Percentiles rank a stretch among this genome's conserved stretches.
phyloP scores from a whole-genome alignment of 2,888 invertebrate genomes.

The Keiferia lycopersicella region DNA sequence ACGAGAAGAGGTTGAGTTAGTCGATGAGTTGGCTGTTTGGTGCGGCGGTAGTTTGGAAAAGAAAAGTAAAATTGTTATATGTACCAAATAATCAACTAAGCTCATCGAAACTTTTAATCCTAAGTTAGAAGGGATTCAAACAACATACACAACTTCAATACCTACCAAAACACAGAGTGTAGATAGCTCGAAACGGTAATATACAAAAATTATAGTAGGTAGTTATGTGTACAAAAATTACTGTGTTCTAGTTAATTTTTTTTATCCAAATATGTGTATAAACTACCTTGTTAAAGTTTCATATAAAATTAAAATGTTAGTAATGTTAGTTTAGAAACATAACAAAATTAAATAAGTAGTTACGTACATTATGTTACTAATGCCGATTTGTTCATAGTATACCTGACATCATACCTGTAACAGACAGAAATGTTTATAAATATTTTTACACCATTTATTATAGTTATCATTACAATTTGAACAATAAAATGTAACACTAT shows the following conservation, averaged over 20 bases:
- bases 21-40: not conserved
- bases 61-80: not conserved
- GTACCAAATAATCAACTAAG: too few species aligned
- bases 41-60: not conserved
- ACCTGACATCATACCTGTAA: constrained; percentile 43
- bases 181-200: too few species aligned
- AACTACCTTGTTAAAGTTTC: too few species aligned
- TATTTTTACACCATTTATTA: not conserved
- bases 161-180: too few species aligned
- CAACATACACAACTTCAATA: too few species aligned
- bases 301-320: too few species aligned
- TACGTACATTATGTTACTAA: not conserved
- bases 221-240: too few species aligned
- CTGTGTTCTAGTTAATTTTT: too few species aligned
- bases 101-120: too few species aligned
- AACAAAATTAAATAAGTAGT: not conserved
- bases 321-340: not conserved
- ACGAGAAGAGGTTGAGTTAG: not conserved
- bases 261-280: too few species aligned
- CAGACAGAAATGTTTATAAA: constrained; percentile 32
- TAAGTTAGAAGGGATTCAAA: too few species aligned
- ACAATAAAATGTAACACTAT: constrained; percentile 3
- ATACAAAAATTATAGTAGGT: too few species aligned
- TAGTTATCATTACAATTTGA: not conserved
- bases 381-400: constrained; percentile 1